Evolutionary conservation across 2,113 vertebrate genomes (phyloP).

Genomic region (Pelobates fuscus): DNA sequence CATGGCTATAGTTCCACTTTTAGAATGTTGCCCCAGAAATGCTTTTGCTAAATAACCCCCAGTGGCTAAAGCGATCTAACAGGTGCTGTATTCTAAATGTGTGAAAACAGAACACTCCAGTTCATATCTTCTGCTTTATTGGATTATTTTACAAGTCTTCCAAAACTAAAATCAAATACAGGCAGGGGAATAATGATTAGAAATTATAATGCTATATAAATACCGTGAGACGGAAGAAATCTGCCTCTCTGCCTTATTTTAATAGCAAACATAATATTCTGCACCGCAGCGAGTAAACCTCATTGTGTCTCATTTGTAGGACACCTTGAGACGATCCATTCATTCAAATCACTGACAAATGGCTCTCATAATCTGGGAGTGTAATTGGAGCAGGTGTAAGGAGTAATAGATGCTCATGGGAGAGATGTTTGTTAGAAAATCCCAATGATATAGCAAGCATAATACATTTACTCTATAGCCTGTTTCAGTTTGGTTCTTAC

Average conservation of each 20-base stretch:
- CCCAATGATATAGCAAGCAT: not conserved
- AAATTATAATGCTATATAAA: no score
- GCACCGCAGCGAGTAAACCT: slow-evolving; percentile 8
- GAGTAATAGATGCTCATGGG: not conserved
- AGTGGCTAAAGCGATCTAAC: no score
- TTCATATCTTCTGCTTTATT: no score
- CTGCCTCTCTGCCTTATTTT: not conserved
- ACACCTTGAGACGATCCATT: not conserved
- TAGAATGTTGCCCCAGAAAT: no score
- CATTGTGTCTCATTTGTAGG: slow-evolving; percentile 37
- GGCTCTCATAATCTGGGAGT: not conserved
- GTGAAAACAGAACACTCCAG: no score
- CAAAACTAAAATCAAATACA: no score
- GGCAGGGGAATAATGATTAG: no score
- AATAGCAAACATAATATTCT: slow-evolving; percentile 24
- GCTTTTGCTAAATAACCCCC: no score
- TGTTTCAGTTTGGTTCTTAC: not conserved
- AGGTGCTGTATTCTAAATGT: no score
- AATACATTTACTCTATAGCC: not conserved
- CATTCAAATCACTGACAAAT: slow-evolving; percentile 6
- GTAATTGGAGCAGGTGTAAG: slow-evolving; percentile 22
- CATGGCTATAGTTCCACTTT: no score
- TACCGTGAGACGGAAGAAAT: not conserved
- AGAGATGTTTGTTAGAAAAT: not conserved
- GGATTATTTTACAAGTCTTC: no score